These are phyloP conservation scores for Geopemphigus sp. DNA, from an alignment of 1,140 invertebrate species.

Conservation along the genomic window DNA sequence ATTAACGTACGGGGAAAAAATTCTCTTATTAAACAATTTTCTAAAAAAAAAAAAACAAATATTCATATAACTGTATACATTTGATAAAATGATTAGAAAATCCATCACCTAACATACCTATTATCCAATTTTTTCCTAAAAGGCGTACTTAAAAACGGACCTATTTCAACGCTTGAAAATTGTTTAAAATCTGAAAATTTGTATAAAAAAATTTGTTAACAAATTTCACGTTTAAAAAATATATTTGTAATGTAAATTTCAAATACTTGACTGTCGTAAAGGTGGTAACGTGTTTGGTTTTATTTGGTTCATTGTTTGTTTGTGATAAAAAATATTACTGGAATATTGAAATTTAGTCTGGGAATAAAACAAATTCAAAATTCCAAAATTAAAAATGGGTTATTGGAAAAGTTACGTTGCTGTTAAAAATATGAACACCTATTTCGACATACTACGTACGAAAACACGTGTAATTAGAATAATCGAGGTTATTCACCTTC, in stretches of 20 bases:
- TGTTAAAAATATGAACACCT: not conserved
- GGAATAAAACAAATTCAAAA: conserved; percentile 20
- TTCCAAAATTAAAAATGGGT: not conserved
- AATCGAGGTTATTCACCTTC: conserved; percentile 16
- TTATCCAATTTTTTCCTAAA: conserved; percentile 22
- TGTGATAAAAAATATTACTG: conserved; percentile 19
- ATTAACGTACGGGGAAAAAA: conserved; percentile 28
- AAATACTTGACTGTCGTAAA: conserved; percentile 29
- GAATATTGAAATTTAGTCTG: not conserved
- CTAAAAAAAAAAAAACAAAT: conserved; percentile 35
- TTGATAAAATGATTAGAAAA: not conserved
- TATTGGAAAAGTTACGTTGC: not conserved
- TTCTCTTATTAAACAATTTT: conserved; percentile 26
- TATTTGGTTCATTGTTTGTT: conserved; percentile 10
- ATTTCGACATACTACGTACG: no score
- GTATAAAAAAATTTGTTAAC: not conserved
- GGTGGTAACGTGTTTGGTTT: conserved; percentile 32
- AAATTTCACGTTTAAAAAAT: not conserved
- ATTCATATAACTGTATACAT: not conserved
- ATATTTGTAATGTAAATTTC: not conserved
- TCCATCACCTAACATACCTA: conserved; percentile 9
- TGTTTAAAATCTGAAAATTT: conserved; percentile 42
- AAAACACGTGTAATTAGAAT: not conserved
- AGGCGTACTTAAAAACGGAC: conserved; percentile 6
- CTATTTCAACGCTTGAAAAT: conserved; percentile 29